These are phyloP conservation scores for Microcebus lehilahytsara DNA, from an alignment of 2,113 vertebrate genomes.

Conservation along the genomic window DNA sequence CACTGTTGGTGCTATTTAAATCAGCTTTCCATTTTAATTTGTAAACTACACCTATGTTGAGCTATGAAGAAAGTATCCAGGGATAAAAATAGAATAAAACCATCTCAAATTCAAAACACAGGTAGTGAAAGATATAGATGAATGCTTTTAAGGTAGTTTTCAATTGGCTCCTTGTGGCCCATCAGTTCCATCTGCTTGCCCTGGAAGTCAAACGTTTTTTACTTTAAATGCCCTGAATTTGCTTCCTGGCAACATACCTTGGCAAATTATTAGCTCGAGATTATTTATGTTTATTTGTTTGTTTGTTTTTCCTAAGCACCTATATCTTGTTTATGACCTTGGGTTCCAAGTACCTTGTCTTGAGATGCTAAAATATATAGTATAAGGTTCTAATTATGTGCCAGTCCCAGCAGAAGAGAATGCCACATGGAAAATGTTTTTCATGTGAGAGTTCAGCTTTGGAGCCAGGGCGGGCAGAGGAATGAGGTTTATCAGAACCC, in stretches of 20 bases:
- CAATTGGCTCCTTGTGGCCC: background rate
- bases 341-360: background rate
- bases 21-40: background rate
- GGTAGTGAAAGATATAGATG: background rate
- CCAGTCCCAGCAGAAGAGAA: background rate
- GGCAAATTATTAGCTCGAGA: background rate
- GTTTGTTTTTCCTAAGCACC: background rate
- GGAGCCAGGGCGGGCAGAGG: background rate
- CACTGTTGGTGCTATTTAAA: background rate
- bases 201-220: background rate
- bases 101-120: conserved; percentile 10
- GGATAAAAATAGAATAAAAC: background rate
- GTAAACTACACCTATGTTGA: background rate
- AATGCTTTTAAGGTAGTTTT: background rate
- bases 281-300: background rate
- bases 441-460: background rate
- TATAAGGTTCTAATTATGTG: background rate
- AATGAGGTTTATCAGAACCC: background rate
- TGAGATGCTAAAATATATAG: background rate
- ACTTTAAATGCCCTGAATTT: background rate
- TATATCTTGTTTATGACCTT: background rate
- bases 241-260: background rate
- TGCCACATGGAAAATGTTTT: background rate
- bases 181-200: background rate
- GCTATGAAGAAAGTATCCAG: background rate